Conservation (phyloP, 2,797 vertebrate species). For the Pseudocheirus occidentalis region DNA sequence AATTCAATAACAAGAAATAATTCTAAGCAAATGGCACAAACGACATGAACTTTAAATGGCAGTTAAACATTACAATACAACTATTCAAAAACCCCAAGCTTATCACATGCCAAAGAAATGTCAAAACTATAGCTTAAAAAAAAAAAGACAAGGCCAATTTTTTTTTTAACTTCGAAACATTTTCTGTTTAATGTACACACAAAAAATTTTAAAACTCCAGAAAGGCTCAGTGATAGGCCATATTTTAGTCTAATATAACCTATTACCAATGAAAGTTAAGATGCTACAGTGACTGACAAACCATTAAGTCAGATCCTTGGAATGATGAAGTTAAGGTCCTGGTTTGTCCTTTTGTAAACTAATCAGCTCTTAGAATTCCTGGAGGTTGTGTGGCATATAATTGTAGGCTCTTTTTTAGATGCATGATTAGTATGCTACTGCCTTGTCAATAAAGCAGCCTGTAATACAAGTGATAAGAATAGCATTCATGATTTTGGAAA, state of each 20-base stretch:
- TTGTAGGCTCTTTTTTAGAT: constrained; percentile 68
- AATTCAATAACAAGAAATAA: background rate
- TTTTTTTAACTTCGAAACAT: background rate
- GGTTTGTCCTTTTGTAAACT: constrained; percentile 61
- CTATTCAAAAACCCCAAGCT: background rate
- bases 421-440: constrained; percentile 63
- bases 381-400: constrained; percentile 68
- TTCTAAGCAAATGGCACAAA: background rate
- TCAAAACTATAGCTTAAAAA: background rate
- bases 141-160: background rate
- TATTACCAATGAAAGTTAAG: constrained; percentile 27
- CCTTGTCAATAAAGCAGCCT: constrained; percentile 70
- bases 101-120: background rate
- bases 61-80: background rate
- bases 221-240: background rate
- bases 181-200: background rate
- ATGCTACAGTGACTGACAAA: constrained; percentile 17
- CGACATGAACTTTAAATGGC: constrained; percentile 21
- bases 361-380: constrained; percentile 66
- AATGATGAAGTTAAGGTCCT: constrained; percentile 52
- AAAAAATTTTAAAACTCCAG: constrained; percentile 5
- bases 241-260: background rate
- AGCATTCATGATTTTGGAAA: constrained; percentile 67
- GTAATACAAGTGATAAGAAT: constrained; percentile 73
- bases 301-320: background rate